A percentile compares a stretch with the other conserved stretches of the same genome.
These are phyloP conservation scores for Buathra laborator DNA, from an alignment of 2,888 invertebrate genomes.

Conservation along the genomic window DNA sequence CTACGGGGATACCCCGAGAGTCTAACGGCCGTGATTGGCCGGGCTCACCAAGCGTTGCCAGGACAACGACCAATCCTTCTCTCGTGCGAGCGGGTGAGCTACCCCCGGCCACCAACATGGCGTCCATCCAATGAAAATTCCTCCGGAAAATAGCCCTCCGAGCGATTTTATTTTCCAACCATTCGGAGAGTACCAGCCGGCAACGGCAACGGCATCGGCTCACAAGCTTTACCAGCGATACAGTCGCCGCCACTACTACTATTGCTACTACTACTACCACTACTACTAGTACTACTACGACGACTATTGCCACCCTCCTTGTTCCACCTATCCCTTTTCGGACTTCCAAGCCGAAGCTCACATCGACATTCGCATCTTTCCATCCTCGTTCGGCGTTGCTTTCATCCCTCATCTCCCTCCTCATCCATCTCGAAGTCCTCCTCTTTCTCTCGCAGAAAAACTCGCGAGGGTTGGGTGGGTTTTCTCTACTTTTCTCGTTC, in stretches of 20 bases:
- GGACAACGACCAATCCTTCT: conserved; percentile 84
- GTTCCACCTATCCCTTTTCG: background rate
- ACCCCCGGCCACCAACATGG: conserved; percentile 80
- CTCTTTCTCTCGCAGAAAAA: conserved; percentile 47
- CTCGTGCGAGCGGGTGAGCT: conserved; percentile 74
- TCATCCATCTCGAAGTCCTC: conserved; percentile 42
- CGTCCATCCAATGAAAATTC: conserved; percentile 84
- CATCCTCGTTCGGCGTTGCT: background rate
- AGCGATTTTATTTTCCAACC: conserved; percentile 80
- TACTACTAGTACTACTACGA: background rate
- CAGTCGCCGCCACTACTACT: conserved; percentile 18
- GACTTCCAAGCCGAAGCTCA: background rate
- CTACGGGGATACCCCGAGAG: background rate
- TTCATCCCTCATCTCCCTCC: conserved; percentile 23
- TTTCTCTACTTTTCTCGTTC: conserved; percentile 40
- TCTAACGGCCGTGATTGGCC: conserved; percentile 81
- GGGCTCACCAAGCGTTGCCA: conserved; percentile 81
- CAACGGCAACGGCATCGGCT: conserved; percentile 25
- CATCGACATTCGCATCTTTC: background rate
- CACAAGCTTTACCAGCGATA: conserved; percentile 15
- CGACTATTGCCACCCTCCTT: background rate
- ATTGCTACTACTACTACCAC: background rate
- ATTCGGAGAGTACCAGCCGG: background rate
- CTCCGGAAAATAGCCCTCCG: conserved; percentile 83
- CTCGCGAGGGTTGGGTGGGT: conserved; percentile 31